These are phyloP conservation scores for Monopterus albus DNA, from an alignment of 2,113 vertebrate genomes.

Conservation along the genomic window DNA sequence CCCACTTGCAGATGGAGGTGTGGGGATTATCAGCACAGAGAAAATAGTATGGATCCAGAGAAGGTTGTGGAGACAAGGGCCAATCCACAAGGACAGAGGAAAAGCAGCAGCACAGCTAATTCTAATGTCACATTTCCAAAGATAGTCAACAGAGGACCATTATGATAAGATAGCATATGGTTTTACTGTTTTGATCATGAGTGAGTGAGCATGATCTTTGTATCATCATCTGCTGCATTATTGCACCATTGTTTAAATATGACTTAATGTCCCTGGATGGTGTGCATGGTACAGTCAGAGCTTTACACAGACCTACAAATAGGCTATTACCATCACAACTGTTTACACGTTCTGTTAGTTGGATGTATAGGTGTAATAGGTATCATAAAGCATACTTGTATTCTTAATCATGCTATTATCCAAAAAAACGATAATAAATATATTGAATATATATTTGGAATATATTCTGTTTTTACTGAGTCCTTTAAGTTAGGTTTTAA, in stretches of 20 bases:
- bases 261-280: neutral
- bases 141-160: slow-evolving; percentile 46
- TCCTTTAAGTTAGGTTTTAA: no score
- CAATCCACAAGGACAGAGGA: slow-evolving; percentile 28
- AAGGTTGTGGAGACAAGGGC: slow-evolving; percentile 15
- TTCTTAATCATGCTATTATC: neutral
- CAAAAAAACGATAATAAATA: neutral
- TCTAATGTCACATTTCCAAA: slow-evolving; percentile 59
- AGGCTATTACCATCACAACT: neutral
- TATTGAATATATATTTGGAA: neutral
- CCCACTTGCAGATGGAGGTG: slow-evolving; percentile 23
- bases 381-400: neutral
- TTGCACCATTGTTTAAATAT: neutral
- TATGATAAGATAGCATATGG: no score
- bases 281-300: neutral
- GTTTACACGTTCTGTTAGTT: neutral
- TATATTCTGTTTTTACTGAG: neutral
- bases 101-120: slow-evolving; percentile 8
- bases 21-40: slow-evolving; percentile 23
- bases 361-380: neutral
- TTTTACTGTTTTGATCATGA: neutral
- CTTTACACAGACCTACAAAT: neutral
- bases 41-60: slow-evolving; percentile 6
- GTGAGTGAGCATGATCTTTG: neutral
- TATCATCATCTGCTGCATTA: neutral